phyloP scores from a whole-genome alignment of 2,113 vertebrate species.

The Leucopternis melanops region DNA sequence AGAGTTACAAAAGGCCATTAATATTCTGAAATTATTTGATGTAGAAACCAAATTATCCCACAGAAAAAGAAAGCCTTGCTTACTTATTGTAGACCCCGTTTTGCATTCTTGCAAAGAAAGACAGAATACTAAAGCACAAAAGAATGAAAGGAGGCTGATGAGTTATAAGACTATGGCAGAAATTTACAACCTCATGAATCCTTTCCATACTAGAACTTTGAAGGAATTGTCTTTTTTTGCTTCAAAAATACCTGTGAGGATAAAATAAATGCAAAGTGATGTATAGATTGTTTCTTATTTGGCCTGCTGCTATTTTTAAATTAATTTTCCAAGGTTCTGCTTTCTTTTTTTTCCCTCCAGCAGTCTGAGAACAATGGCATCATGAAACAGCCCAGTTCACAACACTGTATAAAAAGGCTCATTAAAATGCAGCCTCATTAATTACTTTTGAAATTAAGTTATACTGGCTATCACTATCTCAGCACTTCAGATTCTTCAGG shows the following conservation, averaged over 20 bases:
- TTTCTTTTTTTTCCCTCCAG: not conserved
- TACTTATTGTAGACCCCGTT: not conserved
- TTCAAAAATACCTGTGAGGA: not conserved
- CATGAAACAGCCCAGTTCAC: conserved; percentile 16
- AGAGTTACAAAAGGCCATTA: not conserved
- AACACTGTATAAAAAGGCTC: not conserved
- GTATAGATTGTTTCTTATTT: not conserved
- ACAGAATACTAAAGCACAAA: not conserved
- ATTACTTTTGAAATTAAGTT: conserved; percentile 61
- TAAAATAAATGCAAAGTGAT: not conserved
- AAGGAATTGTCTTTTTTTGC: not conserved
- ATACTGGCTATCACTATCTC: conserved; percentile 4
- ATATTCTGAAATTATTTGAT: not conserved
- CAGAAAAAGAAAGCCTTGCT: not conserved
- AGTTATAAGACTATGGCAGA: not conserved
- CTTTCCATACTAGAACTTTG: not conserved
- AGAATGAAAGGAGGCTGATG: not conserved
- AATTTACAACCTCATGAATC: not conserved
- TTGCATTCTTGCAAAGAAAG: not conserved
- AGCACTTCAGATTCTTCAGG: conserved; percentile 19
- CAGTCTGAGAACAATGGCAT: not conserved
- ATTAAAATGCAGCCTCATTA: conserved; percentile 51
- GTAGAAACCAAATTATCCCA: conserved; percentile 14
- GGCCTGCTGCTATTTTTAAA: not conserved
- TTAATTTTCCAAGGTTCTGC: not conserved